Base-by-base conservation (phyloP, 2,888 invertebrate species). In the Leptopilina drosophilae region DNA sequence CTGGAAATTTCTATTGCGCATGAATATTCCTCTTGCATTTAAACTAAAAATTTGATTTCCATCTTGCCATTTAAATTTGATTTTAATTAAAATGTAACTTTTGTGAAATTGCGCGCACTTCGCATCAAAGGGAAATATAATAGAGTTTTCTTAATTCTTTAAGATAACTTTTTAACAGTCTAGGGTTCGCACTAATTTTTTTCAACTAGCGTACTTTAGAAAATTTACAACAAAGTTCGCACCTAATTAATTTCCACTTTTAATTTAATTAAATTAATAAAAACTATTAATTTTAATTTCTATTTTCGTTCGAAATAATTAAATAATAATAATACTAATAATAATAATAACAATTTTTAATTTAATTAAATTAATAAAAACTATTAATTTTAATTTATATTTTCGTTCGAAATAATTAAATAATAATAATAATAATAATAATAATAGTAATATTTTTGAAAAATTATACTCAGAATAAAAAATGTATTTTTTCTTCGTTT, bases 11-110 rank as follows among this genome's bases (percentile, higher is more conserved):
- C 20, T 62, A n/a, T 62, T 20, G 9, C 20, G 8, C 20, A 62
- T 59, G n/a, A 42, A 42, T 42, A 15, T 62, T 62, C 5, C 9
- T 1, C 20, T 20, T n/a, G n/a, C 62, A 15, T 15, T 59, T 15
- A 59, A 33, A 15, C 15, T 62, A 9, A 62, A 62, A 62, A 62
- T 62, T 62, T 62, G 62, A 62, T 62, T 62, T 62, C 9, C 62
- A 62, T 20, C 20, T 20, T 20, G 42, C 42, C 42, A 9, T 62
- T 20, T 62, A n/a, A 62, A 62, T 62, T 62, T 15, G 20, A 20
- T 62, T 62, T 62, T 67, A 49, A 67, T 49, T 67, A 14, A 49
- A 49, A 67, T 49, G 46, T 12, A 49, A 26, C 26, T 69, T 42
- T 49, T 69, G 62, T 62, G 20, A 62, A 62, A 62, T 15, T 62